Conservation (phyloP, 2,113 vertebrate genomes). For the Lophotis ruficrista region DNA sequence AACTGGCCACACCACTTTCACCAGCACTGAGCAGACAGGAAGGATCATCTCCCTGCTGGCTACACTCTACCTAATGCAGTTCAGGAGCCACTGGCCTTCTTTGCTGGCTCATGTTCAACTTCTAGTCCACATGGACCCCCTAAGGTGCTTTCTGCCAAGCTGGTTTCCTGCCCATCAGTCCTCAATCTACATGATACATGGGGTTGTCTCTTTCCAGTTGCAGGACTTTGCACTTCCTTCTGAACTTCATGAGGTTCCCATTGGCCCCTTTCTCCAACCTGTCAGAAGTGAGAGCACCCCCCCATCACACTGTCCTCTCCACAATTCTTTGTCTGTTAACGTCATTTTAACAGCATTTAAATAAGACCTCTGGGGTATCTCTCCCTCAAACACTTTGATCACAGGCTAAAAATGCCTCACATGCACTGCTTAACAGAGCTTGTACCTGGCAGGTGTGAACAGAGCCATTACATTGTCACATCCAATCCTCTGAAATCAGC, state of each 20-base stretch:
- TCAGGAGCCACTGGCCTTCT: rapidly evolving
- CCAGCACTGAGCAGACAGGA: neutral
- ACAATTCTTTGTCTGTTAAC: neutral
- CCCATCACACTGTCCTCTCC: neutral
- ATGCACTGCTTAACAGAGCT: neutral
- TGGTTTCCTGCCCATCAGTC: neutral
- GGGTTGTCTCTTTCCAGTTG: neutral
- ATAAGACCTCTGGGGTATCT: neutral
- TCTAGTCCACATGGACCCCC: neutral
- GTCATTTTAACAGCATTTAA: constrained; percentile 24
- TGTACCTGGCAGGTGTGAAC: neutral
- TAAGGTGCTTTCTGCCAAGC: neutral
- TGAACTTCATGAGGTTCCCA: neutral
- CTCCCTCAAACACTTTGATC: neutral
- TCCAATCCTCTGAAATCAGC: neutral
- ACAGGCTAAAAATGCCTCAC: neutral
- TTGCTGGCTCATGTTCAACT: neutral
- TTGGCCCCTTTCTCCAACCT: neutral
- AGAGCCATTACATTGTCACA: neutral
- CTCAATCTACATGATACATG: neutral
- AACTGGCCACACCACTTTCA: neutral
- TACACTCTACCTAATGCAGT: neutral
- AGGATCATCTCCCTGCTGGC: neutral
- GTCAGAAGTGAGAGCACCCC: neutral
- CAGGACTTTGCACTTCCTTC: neutral